phyloP scores from a whole-genome alignment of 1,140 invertebrate genomes.

The Chironomus striatipennis region DNA sequence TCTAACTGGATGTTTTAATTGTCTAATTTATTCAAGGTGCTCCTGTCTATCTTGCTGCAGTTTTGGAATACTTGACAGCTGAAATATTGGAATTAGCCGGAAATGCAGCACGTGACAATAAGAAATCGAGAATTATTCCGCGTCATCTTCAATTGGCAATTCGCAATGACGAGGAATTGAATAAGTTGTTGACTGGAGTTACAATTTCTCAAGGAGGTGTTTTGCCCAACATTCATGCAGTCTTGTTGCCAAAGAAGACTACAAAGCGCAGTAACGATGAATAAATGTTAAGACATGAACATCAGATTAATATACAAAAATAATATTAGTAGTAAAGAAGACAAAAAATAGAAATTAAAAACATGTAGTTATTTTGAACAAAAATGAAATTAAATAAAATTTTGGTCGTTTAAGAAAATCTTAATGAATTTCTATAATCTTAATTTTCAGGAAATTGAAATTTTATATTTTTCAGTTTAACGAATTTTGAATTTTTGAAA shows the following conservation, averaged over 20 bases:
- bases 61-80: slow-evolving; percentile 48
- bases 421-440: too few relatives aligned
- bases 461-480: too few relatives aligned
- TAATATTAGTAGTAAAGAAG: too few relatives aligned
- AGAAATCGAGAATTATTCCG: slow-evolving; percentile 51
- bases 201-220: slow-evolving; percentile 60
- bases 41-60: slow-evolving; percentile 41
- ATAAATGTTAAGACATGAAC: too few relatives aligned
- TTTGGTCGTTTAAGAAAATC: too few relatives aligned
- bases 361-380: too few relatives aligned
- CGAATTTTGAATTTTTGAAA: too few relatives aligned
- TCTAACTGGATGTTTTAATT: too few relatives aligned
- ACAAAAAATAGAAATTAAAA: too few relatives aligned
- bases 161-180: slow-evolving; percentile 64
- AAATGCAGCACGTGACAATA: slow-evolving; percentile 36
- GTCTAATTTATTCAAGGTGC: not conserved
- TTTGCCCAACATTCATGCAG: slow-evolving; percentile 64
- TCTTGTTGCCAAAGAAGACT: slow-evolving; percentile 48
- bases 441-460: too few relatives aligned
- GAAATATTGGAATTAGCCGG: slow-evolving; percentile 65
- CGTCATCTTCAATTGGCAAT: slow-evolving; percentile 61
- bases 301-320: too few relatives aligned
- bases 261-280: slow-evolving; percentile 27
- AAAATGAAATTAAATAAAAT: too few relatives aligned
- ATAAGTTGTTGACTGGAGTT: slow-evolving; percentile 56